These are phyloP conservation scores for Notoglanidium macrostoma DNA, from an alignment of 2,797 vertebrate species.

Conservation along the genomic window DNA sequence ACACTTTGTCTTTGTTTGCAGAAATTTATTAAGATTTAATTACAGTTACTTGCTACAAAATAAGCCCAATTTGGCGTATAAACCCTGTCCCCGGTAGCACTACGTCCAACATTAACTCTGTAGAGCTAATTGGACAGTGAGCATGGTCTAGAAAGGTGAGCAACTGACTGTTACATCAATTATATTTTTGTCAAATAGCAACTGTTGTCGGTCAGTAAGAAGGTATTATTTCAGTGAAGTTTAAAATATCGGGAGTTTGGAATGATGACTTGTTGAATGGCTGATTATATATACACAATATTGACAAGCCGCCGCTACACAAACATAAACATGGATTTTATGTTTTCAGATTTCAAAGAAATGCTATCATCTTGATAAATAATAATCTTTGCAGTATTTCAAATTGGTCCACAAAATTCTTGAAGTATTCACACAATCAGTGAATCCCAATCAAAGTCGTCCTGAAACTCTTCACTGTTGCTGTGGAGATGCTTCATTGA, in stretches of 20 bases:
- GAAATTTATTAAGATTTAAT: not conserved
- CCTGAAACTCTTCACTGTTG: slow-evolving; percentile 92
- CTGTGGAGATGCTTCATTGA: slow-evolving; percentile 81
- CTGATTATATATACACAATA: no score
- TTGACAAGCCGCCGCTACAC: no score
- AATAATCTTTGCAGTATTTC: not conserved
- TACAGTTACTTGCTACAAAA: not conserved
- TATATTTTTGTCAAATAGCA: not conserved
- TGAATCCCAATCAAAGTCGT: slow-evolving; percentile 97
- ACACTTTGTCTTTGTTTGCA: not conserved
- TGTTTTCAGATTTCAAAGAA: not conserved
- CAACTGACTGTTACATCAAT: not conserved
- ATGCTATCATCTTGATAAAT: not conserved
- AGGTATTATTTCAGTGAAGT: not conserved
- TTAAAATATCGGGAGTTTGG: not conserved
- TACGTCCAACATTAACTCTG: not conserved
- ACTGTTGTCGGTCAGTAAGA: no score
- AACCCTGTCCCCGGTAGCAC: not conserved
- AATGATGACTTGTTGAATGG: not conserved
- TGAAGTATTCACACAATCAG: slow-evolving; percentile 68
- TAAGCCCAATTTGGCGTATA: not conserved
- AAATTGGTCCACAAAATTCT: not conserved
- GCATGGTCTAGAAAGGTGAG: not conserved
- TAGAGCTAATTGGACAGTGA: not conserved
- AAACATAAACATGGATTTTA: not conserved